phyloP scores from a whole-genome alignment of 2,797 vertebrate genomes.

The Darevskia mixta region DNA sequence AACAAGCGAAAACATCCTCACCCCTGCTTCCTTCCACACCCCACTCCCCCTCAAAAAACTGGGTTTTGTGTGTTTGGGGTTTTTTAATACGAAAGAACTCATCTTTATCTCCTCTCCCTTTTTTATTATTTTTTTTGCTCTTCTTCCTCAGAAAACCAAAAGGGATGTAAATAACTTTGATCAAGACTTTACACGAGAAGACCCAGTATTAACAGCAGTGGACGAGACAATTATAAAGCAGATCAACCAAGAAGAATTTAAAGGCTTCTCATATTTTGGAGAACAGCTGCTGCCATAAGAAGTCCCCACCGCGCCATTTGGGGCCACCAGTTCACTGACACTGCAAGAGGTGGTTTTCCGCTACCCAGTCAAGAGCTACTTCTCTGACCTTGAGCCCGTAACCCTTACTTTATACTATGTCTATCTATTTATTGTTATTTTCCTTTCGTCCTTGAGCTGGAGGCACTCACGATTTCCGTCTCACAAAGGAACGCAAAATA shows the following conservation, averaged over 20 bases:
- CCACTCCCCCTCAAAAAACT: constrained; percentile 15
- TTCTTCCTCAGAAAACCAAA: constrained; percentile 95
- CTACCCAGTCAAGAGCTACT: constrained; percentile 76
- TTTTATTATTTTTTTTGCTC: constrained; percentile 65
- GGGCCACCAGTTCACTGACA: constrained; percentile 64
- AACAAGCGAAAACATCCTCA: neutral
- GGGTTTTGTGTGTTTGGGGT: constrained; percentile 15
- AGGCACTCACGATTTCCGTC: constrained; percentile 77
- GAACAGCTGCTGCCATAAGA: constrained; percentile 89
- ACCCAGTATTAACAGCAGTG: constrained; percentile 92
- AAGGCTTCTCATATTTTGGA: constrained; percentile 95
- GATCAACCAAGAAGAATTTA: constrained; percentile 98
- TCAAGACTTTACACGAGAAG: constrained; percentile 98
- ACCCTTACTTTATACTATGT: constrained; percentile 52
- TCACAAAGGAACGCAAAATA: constrained; percentile 74
- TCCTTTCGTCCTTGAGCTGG: constrained; percentile 73
- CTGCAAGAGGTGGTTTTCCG: constrained; percentile 73
- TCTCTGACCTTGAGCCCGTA: constrained; percentile 74
- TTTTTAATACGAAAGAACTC: constrained; percentile 42
- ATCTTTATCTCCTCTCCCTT: constrained; percentile 20
- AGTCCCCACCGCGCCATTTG: neutral
- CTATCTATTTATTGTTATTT: constrained; percentile 81
- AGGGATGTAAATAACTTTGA: constrained; percentile 99
- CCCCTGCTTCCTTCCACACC: neutral
- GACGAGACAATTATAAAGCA: constrained; percentile 95